Evolutionary conservation across 2,113 vertebrate genomes (phyloP), one percentile per base, ranked within the genome.

Genomic region (Pseudonaja textilis): DNA sequence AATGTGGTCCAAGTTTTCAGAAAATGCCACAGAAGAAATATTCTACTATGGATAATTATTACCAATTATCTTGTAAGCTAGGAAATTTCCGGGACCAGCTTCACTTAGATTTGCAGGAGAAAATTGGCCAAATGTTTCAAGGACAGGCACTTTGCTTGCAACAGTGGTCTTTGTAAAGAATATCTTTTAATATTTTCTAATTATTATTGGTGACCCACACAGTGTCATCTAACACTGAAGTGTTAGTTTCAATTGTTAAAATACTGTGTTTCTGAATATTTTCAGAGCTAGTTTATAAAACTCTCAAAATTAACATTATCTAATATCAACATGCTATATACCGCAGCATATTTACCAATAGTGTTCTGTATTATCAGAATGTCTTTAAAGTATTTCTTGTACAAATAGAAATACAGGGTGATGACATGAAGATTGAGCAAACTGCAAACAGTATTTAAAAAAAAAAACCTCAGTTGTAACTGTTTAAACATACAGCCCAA

Each of bases 341-440:
- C 55, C 92, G 45, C 64, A 26, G 39, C 26, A 9, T 16, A 52
- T 59, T 94, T 94, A 93, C 81, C 92, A 91, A 94, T 88, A 11
- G 0, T 6, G 1, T 88, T 87, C 89, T 96, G 94, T 23, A 93
- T 23, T 94, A 64, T 94, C 64, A 91, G 61, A 29, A 88, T 3
- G 85, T 94, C 18, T 93, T 47, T 89, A 16, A 2, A 69, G 45
- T 86, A 91, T 90, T 94, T 93, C 54, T 92, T 95, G 74, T 93
- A 91, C 92, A 95, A 93, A 96, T 52, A 91, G 20, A 94, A 2
- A 88, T 23, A 0, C n/a, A 95, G 89, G 89, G 89, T 93, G 94
- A 90, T 55, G n/a, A 93, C 91, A 95, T 91, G 50, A 88, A 90
- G 94, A 86, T 91, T 94, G 88, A 52, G 90, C 85, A 94, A 92